Conservation (phyloP, 2,888 invertebrate genomes). For the Lucinisca nassula region DNA sequence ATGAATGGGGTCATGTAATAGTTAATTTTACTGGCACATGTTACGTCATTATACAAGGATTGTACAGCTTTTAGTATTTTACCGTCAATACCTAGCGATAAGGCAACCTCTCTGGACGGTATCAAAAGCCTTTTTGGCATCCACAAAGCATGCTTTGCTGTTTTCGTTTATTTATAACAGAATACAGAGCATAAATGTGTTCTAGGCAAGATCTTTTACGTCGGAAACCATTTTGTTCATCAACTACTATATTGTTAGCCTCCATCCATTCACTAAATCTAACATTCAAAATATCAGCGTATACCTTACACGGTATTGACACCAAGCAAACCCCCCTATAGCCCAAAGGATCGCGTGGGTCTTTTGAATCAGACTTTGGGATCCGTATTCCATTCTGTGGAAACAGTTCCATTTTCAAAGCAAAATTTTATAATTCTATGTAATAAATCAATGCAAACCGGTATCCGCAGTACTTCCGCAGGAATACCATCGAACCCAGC, state of each 20-base stretch:
- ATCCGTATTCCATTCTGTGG: neutral
- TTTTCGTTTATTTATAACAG: neutral
- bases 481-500: constrained; percentile 35
- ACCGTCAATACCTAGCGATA: neutral
- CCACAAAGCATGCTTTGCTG: neutral
- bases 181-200: no score
- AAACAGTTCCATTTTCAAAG: neutral
- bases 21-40: neutral
- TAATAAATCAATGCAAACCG: neutral
- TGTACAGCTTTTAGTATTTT: constrained; percentile 5
- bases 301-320: no score
- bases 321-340: no score
- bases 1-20: neutral
- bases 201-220: neutral
- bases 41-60: neutral
- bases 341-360: no score
- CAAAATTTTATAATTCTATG: neutral
- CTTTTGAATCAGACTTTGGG: neutral
- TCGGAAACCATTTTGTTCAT: neutral
- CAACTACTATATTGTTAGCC: neutral
- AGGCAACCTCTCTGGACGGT: neutral
- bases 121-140: constrained; percentile 21
- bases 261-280: no score
- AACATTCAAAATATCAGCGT: no score
- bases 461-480: neutral